Conservation (phyloP, 1,140 invertebrate genomes). For the Trichonephila inaurata region DNA sequence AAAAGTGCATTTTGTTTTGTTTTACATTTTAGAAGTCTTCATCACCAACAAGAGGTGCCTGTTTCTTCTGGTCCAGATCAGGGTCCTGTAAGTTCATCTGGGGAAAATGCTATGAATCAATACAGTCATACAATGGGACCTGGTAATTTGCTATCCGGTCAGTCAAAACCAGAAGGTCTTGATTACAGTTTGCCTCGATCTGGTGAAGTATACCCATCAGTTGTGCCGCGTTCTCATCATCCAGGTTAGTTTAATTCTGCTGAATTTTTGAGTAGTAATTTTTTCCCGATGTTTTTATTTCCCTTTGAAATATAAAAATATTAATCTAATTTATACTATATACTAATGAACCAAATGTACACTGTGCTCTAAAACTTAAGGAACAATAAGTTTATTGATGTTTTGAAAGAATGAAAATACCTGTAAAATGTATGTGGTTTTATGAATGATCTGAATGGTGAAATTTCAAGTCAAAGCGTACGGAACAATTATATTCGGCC, state of each 20-base stretch:
- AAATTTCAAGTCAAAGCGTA: too few relatives aligned
- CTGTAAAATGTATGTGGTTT: too few relatives aligned
- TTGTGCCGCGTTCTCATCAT: constrained; percentile 80
- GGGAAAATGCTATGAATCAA: constrained; percentile 72
- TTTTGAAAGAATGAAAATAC: too few relatives aligned
- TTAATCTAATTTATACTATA: too few relatives aligned
- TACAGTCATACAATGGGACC: constrained; percentile 77
- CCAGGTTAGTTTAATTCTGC: constrained; percentile 17
- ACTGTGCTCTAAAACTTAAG: too few relatives aligned
- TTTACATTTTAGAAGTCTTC: constrained; percentile 77
- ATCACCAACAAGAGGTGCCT: constrained; percentile 77
- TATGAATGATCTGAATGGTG: too few relatives aligned
- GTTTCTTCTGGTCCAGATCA: constrained; percentile 69
- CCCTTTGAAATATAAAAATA: too few relatives aligned
- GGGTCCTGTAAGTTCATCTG: constrained; percentile 55
- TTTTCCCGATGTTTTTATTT: too few relatives aligned
- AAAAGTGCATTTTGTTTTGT: neutral
- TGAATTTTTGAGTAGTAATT: too few relatives aligned
- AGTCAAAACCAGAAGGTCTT: constrained; percentile 81
- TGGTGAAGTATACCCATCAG: constrained; percentile 83
- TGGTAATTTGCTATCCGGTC: constrained; percentile 68
- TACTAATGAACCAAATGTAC: too few relatives aligned
- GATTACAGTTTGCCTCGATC: constrained; percentile 88
- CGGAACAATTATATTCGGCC: too few relatives aligned
- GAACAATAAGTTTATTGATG: too few relatives aligned